These are phyloP conservation scores for Sphecodes monilicornis DNA, from an alignment of 2,888 invertebrate species.

Conservation along the genomic window DNA sequence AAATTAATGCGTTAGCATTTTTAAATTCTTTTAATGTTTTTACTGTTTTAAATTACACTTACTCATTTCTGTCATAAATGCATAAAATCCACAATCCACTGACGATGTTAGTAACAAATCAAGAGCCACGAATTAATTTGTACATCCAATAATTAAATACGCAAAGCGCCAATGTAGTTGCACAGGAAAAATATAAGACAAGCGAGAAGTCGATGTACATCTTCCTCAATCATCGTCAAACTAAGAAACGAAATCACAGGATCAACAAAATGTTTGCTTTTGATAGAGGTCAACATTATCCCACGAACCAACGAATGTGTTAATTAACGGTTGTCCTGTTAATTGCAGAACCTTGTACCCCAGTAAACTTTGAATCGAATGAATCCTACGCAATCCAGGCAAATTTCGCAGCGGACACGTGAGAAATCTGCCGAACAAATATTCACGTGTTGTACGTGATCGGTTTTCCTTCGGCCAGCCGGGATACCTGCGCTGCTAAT, in stretches of 20 bases:
- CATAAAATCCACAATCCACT: too few species aligned
- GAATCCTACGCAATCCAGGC: not conserved
- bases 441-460: slow-evolving; percentile 15
- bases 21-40: too few species aligned
- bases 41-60: too few species aligned
- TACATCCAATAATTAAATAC: not conserved
- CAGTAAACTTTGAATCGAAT: not conserved
- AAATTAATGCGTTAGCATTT: too few species aligned
- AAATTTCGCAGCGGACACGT: not conserved
- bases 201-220: not conserved
- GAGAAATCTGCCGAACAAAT: slow-evolving; percentile 6
- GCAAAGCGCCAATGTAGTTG: not conserved
- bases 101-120: too few species aligned
- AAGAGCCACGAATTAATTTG: too few species aligned
- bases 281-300: not conserved
- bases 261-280: not conserved
- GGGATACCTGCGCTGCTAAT: slow-evolving; percentile 50
- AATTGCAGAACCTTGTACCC: not conserved
- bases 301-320: not conserved
- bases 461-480: slow-evolving; percentile 29
- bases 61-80: too few species aligned
- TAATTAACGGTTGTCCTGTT: slow-evolving; percentile 13
- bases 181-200: not conserved
- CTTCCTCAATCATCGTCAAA: not conserved
- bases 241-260: not conserved